Percentiles rank a stretch among this genome's conserved stretches.
These are phyloP conservation scores for Phoxinus dragarum DNA, from an alignment of 2,797 vertebrate genomes.

Conservation along the genomic window DNA sequence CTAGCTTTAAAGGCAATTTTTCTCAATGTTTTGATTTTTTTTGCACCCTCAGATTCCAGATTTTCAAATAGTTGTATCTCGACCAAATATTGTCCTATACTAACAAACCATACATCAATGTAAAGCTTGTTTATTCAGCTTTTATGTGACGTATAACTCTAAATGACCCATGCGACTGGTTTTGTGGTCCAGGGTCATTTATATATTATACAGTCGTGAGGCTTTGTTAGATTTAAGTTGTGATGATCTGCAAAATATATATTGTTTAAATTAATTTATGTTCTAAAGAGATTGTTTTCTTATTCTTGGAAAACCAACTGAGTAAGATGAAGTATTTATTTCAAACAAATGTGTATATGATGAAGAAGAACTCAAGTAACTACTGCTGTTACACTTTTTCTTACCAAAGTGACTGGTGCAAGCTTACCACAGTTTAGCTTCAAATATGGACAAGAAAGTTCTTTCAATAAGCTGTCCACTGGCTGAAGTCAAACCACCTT, in stretches of 20 bases:
- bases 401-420: neutral
- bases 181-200: too few species aligned
- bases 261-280: neutral
- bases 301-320: neutral
- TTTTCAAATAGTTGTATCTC: too few species aligned
- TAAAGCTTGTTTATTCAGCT: too few species aligned
- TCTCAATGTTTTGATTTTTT: too few species aligned
- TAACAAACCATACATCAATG: too few species aligned
- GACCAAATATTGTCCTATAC: too few species aligned
- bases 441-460: neutral
- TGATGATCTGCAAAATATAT: neutral
- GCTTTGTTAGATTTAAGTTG: neutral
- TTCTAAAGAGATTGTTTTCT: neutral
- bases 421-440: neutral
- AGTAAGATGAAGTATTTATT: neutral
- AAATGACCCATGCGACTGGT: too few species aligned
- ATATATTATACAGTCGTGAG: neutral
- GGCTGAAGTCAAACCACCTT: constrained; percentile 8
- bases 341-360: neutral
- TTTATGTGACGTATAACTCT: too few species aligned
- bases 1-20: too few species aligned
- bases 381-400: neutral
- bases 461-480: neutral
- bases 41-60: too few species aligned
- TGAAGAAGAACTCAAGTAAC: neutral